Evolutionary conservation across 2,888 invertebrate genomes (phyloP), one percentile per base, ranked within the genome.

Genomic region (Hirtodrosophila histrioides): DNA sequence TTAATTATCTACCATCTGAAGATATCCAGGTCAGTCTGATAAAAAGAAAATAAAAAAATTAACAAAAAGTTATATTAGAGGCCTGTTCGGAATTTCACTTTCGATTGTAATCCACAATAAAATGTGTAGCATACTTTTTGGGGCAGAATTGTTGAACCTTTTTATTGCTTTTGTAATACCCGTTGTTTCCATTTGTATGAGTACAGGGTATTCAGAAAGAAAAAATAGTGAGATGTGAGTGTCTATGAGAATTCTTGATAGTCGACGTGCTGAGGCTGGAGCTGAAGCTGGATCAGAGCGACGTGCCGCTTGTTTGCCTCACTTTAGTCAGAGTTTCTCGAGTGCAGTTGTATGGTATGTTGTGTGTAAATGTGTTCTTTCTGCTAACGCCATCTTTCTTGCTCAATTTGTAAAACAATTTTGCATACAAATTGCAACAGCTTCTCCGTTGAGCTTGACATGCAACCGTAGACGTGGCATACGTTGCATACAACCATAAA

Each of bases 341-440:
- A 37, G 55, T 61, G 46, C 48, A 27, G 27, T 35, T 57, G 41
- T 37, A 36, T 55, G 17, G 17, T 17, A 17, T 17, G 17, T 50
- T 69, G 44, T 54, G 46, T 49, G 51, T 51, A 37, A 55, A 33
- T 67, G 39, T 75, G 41, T 69, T 27, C 54, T 54, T 81, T 72
- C 50, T 84, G 85, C 86, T 84, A 77, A 78, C 86, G 86, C 82
- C 86, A 84, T 83, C 77, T 84, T 84, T 84, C 85, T 86, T 86
- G 85, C 86, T 84, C 84, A 84, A 84, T 84, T 86, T 84, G 84
- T 81, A 84, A 84, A 84, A 84, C 84, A 86, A 84, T 84, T 84
- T 84, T 84, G 85, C 84, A 86, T 86, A 84, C 84, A 86, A 84
- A 84, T 84, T 84, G 84, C 86, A 84, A 79, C 85, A 86, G 86